Percentiles rank a stretch among this genome's conserved stretches.
phyloP scores from a whole-genome alignment of 2,113 vertebrate genomes.

The Neofelis nebulosa region DNA sequence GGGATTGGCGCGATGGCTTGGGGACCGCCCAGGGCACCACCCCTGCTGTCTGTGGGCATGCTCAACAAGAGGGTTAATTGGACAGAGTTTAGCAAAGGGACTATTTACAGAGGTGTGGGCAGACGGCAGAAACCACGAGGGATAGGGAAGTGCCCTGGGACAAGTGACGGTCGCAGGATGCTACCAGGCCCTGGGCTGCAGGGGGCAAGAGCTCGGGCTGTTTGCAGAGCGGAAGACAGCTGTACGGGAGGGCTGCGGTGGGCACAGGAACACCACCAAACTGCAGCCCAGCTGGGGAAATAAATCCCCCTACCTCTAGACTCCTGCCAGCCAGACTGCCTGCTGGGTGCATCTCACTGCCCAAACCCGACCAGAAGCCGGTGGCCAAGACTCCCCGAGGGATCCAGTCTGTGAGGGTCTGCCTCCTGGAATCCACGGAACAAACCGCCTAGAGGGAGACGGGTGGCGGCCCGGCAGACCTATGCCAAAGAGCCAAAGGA shows the following conservation, averaged over 20 bases:
- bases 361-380: not conserved
- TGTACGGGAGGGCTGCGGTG: not conserved
- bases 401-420: not conserved
- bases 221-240: not conserved
- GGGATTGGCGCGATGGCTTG: not conserved
- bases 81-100: slow-evolving; percentile 4
- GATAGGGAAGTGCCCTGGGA: not conserved
- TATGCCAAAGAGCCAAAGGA: not conserved
- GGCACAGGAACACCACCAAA: not conserved
- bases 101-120: not conserved
- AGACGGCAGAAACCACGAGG: slow-evolving; percentile 2
- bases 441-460: not conserved
- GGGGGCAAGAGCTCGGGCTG: not conserved
- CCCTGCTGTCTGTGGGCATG: not conserved
- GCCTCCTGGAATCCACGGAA: not conserved
- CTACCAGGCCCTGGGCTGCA: not conserved
- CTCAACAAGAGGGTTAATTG: not conserved
- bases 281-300: not conserved
- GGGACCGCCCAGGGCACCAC: not conserved
- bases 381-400: not conserved
- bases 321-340: not conserved
- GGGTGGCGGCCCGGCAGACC: not conserved
- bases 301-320: not conserved
- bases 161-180: not conserved
- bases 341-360: not conserved